A percentile compares a stretch with the other conserved stretches of the same genome.
Evolutionary conservation across 2,888 invertebrate species (phyloP).

Genomic region (Amblyjoppa fuscipennis): DNA sequence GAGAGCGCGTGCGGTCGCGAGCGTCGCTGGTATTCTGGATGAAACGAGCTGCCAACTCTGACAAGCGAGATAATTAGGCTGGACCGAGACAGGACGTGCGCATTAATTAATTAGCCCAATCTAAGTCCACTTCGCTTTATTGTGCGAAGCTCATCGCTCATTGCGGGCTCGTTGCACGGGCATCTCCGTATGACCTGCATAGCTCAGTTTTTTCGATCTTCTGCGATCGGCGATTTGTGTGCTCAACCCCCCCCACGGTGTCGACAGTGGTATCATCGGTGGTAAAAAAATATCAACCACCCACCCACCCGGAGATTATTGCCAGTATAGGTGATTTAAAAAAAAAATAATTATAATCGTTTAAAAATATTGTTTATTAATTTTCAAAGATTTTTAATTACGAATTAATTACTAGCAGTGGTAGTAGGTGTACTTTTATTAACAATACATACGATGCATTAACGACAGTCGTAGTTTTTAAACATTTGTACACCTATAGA

Average conservation of each 20-base stretch:
- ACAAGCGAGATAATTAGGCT: conserved; percentile 84
- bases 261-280: background rate
- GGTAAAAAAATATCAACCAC: background rate
- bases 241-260: background rate
- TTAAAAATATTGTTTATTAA: too few relatives aligned
- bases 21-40: conserved; percentile 52
- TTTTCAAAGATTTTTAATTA: too few relatives aligned
- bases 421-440: too few relatives aligned
- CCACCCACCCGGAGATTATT: background rate
- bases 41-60: conserved; percentile 72
- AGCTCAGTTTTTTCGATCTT: background rate
- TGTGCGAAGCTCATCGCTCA: conserved; percentile 70
- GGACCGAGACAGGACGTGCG: conserved; percentile 85
- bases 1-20: conserved; percentile 17
- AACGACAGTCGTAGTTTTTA: too few relatives aligned
- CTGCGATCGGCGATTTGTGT: background rate
- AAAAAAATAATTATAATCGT: background rate
- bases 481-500: too few relatives aligned
- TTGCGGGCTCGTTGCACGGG: conserved; percentile 31
- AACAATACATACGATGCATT: too few relatives aligned
- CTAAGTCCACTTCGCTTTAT: conserved; percentile 83
- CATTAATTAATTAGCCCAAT: conserved; percentile 85
- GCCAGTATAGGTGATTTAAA: background rate
- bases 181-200: conserved; percentile 17
- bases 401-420: too few relatives aligned